Base-by-base conservation (phyloP, 2,113 vertebrate species). In the Equus przewalskii region DNA sequence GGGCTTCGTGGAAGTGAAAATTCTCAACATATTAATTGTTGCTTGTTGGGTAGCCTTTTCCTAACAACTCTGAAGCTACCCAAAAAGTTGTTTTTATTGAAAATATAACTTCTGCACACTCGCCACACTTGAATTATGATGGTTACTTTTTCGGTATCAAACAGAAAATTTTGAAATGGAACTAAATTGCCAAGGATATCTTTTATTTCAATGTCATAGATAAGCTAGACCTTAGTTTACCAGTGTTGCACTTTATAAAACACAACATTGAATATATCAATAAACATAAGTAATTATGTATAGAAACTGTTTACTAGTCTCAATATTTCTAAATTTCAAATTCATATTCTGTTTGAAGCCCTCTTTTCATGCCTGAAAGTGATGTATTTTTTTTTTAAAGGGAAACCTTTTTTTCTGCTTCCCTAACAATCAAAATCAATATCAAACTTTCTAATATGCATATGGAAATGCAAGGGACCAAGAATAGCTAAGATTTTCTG, bases 251-350 rank as follows among this genome's bases (percentile, higher is more conserved):
- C 21, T 54, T 94, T 67, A 54, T 70, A 36, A 89, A 89, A 64
- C 3, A 73, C 12, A 78, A 7, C 36, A 56, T 76, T 82, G 46
- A 81, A 54, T 28, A 76, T 70, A 89, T 51, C 56, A 88, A 21
- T 67, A 89, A 88, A 54, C 21, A 54, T 91, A 82, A 56, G 5
- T 51, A 46, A 65, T 64, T 73, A 36, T 49, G 2, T 85, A 62
- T n/a, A n/a, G 10, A 87, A 73, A 83, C 26, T 83, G 16, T 65
- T 75, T 4, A 26, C 3, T 60, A 56, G 18, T 51, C 44, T 88
- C 78, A 82, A 7, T 75, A 30, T 70, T 89, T 93, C 84, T 76
- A 56, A 65, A 81, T 94, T 88, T 92, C n/a, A 70, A 80, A 49
- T 8, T 95, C 49, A 93, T 19, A 12, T 64, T n/a, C n/a, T 41